Evolutionary conservation across 2,797 vertebrate species (phyloP), one percentile per base, ranked within the genome.

Genomic region (Eleutherodactylus coqui): DNA sequence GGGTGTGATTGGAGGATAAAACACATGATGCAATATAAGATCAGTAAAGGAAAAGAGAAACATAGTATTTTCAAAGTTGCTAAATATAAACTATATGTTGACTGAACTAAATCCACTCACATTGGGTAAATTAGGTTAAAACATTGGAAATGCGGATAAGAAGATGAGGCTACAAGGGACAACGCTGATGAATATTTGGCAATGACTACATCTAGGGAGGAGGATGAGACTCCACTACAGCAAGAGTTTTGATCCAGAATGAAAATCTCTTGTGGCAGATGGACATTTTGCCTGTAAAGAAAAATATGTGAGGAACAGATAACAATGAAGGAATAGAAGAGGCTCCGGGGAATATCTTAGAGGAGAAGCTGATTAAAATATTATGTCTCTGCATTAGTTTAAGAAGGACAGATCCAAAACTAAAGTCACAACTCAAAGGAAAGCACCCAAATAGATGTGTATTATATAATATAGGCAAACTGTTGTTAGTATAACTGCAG

Each of bases 251-350:
- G 41, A 41, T 73, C 41, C 70, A 27, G 27, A 16, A 16, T 27
- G 70, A 73, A 16, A 73, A 45, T 45, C 70, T 16, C 41, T 16
- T 8, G 5, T 17, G 13, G 43, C 70, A 73, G 70, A 73, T 45
- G 43, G 70, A 47, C 11, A 14, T 73, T 45, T 27, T 29, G 70
- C 70, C 38, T n/a, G 69, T n/a, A 72, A 72, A 72, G 69, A 72
- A 9, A 21, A 72, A 6, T 72, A n/a, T 69, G 64, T 36, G 19
- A 69, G 16, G 7, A 69, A 4, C 32, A 69, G 64, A 69, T 73
- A 76, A 76, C 7, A 36, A 32, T 51, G 47, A 53, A 51, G 47
- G 32, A 24, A 34, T 4, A 7, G 8, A 36, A 53, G 27, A 51
- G 45, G 24, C 43, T 27, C 41, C n/a, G 27, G 43, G 38, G 47